Evolutionary conservation across 1,140 invertebrate species (phyloP).

Genomic region (Sesamia nonagrioides): DNA sequence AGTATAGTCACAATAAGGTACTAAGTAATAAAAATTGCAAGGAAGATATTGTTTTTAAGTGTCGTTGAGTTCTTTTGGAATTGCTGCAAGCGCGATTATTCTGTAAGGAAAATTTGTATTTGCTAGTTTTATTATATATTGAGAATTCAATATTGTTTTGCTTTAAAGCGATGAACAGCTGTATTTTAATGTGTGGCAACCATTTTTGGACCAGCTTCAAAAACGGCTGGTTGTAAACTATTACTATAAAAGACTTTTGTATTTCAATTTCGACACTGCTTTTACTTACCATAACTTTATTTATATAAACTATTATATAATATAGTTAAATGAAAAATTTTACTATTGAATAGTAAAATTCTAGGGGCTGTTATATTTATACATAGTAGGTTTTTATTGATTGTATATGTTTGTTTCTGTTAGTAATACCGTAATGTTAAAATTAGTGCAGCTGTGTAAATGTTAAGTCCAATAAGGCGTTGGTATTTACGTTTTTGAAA

Average conservation of each 20-base stretch:
- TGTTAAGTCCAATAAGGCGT: conserved; percentile 49
- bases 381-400: conserved; percentile 77
- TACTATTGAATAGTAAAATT: conserved; percentile 84
- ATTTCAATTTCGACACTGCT: conserved; percentile 66
- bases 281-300: conserved; percentile 67
- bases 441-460: conserved; percentile 60
- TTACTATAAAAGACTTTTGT: conserved; percentile 47
- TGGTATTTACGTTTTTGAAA: conserved; percentile 30
- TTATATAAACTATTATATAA: conserved; percentile 68
- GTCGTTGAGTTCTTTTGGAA: conserved; percentile 13
- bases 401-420: conserved; percentile 83
- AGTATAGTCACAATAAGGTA: background rate
- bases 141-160: background rate
- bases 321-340: conserved; percentile 71
- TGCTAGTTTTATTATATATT: conserved; percentile 16
- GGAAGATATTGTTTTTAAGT: conserved; percentile 7
- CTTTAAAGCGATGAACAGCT: background rate
- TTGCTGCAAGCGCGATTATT: conserved; percentile 23
- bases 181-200: conserved; percentile 19
- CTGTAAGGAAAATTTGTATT: conserved; percentile 1
- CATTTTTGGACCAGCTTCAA: conserved; percentile 26
- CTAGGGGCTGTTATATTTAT: conserved; percentile 81
- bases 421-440: conserved; percentile 52
- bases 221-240: conserved; percentile 41
- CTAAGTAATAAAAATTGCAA: conserved; percentile 13